Evolutionary conservation across 2,797 vertebrate genomes (phyloP).

Genomic region (Caiman crocodilus): DNA sequence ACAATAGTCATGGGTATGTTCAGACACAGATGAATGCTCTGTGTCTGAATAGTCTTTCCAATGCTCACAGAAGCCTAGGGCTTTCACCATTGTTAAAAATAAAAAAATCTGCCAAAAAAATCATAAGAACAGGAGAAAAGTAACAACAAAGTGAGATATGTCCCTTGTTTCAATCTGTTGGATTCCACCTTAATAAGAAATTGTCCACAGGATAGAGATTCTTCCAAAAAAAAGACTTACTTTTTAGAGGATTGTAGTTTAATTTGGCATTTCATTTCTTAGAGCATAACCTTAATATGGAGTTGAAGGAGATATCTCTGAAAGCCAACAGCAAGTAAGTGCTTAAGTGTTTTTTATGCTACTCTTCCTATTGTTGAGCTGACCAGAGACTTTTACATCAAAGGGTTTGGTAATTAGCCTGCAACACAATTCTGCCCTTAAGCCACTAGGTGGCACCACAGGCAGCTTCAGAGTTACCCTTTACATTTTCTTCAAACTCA

Average conservation of each 20-base stretch:
- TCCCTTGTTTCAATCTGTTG: too few species aligned
- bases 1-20: not conserved
- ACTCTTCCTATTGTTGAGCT: rapidly evolving
- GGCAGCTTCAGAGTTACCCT: not conserved
- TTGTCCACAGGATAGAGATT: too few species aligned
- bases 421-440: not conserved
- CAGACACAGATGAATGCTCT: not conserved
- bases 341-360: rapidly evolving
- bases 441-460: constrained; percentile 59
- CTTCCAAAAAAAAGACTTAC: too few species aligned
- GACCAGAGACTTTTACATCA: not conserved
- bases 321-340: not conserved
- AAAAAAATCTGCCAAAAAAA: not conserved
- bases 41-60: rapidly evolving
- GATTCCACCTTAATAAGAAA: too few species aligned
- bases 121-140: too few species aligned
- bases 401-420: not conserved
- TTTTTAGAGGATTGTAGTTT: too few species aligned
- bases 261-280: too few species aligned
- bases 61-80: not conserved
- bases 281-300: not conserved
- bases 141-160: too few species aligned
- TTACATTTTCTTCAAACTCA: not conserved
- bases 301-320: not conserved
- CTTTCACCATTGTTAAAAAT: not conserved